phyloP scores from a whole-genome alignment of 2,888 invertebrate species.

The Drosophila greeni region DNA sequence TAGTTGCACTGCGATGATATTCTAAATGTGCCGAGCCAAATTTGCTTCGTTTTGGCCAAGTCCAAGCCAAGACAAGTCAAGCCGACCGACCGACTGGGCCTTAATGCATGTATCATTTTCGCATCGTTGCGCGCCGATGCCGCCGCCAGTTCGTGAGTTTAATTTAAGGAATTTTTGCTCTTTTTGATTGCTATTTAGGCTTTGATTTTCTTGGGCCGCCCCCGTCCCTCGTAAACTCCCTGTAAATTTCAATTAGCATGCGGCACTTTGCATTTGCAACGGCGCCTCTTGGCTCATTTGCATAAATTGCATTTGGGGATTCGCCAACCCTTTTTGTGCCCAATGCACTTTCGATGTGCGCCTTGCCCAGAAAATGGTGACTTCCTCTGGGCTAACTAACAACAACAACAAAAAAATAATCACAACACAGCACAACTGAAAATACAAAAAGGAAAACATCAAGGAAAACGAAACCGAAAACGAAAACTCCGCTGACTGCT shows the following conservation, averaged over 20 bases:
- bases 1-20: slow-evolving; percentile 71
- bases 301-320: slow-evolving; percentile 69
- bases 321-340: slow-evolving; percentile 64
- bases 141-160: slow-evolving; percentile 75
- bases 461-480: slow-evolving; percentile 28
- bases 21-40: slow-evolving; percentile 75
- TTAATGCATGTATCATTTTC: slow-evolving; percentile 74
- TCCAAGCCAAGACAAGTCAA: slow-evolving; percentile 22
- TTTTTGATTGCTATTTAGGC: slow-evolving; percentile 71
- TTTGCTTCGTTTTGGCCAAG: slow-evolving; percentile 70
- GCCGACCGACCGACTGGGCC: slow-evolving; percentile 51
- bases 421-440: not conserved
- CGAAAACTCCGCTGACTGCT: slow-evolving; percentile 45
- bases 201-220: slow-evolving; percentile 57
- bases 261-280: slow-evolving; percentile 73
- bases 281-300: slow-evolving; percentile 71
- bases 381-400: slow-evolving; percentile 33
- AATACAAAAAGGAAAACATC: not conserved
- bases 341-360: slow-evolving; percentile 40
- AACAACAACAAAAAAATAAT: slow-evolving; percentile 8
- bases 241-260: slow-evolving; percentile 70
- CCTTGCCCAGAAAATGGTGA: slow-evolving; percentile 33
- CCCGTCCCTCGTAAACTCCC: slow-evolving; percentile 32
- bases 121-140: slow-evolving; percentile 60
- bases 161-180: slow-evolving; percentile 73